These are phyloP conservation scores for Leucoraja ocellata DNA, from an alignment of 2,797 vertebrate species.

Conservation along the genomic window DNA sequence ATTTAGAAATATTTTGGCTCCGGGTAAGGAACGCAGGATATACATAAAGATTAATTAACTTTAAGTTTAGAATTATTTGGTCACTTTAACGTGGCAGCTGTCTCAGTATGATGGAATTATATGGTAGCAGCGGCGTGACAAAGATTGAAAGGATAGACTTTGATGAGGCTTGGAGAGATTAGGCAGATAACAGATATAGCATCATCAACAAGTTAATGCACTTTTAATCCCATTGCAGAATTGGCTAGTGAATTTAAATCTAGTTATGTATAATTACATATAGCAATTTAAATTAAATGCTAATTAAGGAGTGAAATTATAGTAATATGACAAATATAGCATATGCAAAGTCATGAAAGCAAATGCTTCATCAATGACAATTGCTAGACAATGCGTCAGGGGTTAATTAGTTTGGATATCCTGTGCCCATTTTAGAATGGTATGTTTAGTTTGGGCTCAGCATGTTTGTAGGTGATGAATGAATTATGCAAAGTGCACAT, in stretches of 20 bases:
- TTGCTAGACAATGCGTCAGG: neutral
- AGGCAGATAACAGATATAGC: neutral
- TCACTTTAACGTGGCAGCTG: neutral
- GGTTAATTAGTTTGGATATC: neutral
- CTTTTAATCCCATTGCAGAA: neutral
- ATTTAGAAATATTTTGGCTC: too few relatives aligned
- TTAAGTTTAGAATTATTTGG: neutral
- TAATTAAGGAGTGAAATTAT: neutral
- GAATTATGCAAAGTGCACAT: neutral
- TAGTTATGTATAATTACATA: neutral
- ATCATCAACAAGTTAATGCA: neutral
- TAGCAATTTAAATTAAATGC: neutral
- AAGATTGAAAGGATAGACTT: neutral
- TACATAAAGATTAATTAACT: neutral
- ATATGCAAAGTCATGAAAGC: neutral
- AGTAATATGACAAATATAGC: neutral
- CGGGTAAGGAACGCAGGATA: neutral
- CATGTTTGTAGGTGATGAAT: neutral
- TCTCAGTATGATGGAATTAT: neutral
- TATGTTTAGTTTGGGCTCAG: neutral
- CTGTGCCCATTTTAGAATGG: neutral
- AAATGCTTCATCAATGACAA: neutral
- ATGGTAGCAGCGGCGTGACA: neutral
- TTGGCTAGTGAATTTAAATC: neutral
- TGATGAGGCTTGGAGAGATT: neutral